These are phyloP conservation scores for Noctua janthe DNA, from an alignment of 2,888 invertebrate genomes.

Conservation along the genomic window DNA sequence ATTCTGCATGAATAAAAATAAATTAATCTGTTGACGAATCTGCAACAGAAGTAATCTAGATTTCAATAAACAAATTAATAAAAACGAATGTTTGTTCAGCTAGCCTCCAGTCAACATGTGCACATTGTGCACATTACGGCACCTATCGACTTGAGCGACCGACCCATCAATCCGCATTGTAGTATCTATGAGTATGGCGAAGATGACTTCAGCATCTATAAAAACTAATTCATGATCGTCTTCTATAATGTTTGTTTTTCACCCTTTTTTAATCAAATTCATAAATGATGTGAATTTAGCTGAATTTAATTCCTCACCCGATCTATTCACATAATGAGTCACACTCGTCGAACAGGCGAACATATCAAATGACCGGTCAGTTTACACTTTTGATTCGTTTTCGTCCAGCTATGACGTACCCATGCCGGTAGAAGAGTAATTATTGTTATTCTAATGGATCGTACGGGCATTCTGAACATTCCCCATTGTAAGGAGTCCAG, in stretches of 20 bases:
- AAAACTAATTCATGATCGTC: background rate
- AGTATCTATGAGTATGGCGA: background rate
- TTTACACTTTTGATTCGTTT: constrained; percentile 61
- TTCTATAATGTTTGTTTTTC: background rate
- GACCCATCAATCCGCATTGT: background rate
- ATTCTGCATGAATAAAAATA: background rate
- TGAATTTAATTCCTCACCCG: background rate
- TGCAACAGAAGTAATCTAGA: background rate
- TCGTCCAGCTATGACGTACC: constrained; percentile 67
- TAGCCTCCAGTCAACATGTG: constrained; percentile 5
- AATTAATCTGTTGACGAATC: background rate
- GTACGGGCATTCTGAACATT: constrained; percentile 86
- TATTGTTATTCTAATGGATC: constrained; percentile 90
- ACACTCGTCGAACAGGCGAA: constrained; percentile 14
- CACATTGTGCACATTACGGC: background rate
- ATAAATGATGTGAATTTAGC: background rate
- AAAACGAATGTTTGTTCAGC: constrained; percentile 21
- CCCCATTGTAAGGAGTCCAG: constrained; percentile 89
- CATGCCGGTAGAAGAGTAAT: constrained; percentile 83
- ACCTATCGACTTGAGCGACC: background rate
- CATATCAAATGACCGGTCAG: constrained; percentile 55
- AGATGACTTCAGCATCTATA: background rate
- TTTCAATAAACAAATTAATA: constrained; percentile 13
- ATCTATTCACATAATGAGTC: constrained; percentile 20
- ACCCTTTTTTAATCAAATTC: background rate